A percentile compares a stretch with the other conserved stretches of the same genome.
These are phyloP conservation scores for Hecatera dysodea DNA, from an alignment of 2,888 invertebrate species.

Conservation along the genomic window DNA sequence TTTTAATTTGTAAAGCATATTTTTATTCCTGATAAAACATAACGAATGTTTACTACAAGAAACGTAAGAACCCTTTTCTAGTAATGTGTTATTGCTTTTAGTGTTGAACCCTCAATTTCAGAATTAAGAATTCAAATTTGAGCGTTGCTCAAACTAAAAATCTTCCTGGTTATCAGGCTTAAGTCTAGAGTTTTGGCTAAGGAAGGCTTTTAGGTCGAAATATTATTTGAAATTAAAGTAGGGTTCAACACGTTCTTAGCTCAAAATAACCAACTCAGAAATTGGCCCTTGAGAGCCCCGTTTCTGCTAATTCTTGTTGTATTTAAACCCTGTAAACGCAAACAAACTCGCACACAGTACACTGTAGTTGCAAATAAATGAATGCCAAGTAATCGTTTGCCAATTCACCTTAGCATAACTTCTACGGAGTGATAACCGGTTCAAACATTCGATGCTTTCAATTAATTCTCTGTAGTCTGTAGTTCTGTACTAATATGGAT, in stretches of 20 bases:
- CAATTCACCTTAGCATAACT: constrained; percentile 41
- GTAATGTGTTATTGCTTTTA: too few species aligned
- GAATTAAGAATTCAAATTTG: too few species aligned
- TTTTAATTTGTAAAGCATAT: background rate
- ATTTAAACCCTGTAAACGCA: background rate
- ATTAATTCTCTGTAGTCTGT: constrained; percentile 47
- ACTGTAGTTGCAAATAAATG: constrained; percentile 23
- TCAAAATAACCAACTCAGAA: too few species aligned
- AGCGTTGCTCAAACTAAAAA: too few species aligned
- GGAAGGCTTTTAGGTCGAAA: too few species aligned
- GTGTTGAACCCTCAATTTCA: too few species aligned
- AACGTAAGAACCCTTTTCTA: too few species aligned
- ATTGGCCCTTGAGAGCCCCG: background rate
- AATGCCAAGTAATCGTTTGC: constrained; percentile 28
- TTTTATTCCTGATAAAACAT: too few species aligned
- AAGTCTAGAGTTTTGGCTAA: too few species aligned
- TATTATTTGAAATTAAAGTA: too few species aligned
- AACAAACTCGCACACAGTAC: background rate
- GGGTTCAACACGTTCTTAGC: too few species aligned
- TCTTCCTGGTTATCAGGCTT: too few species aligned
- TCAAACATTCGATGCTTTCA: constrained; percentile 40
- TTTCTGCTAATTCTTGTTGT: background rate
- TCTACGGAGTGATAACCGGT: constrained; percentile 43
- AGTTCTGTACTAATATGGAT: constrained; percentile 48
- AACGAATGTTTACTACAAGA: background rate